Conservation (phyloP, 2,888 invertebrate genomes). For the Thecocarcelia acutangulata region DNA sequence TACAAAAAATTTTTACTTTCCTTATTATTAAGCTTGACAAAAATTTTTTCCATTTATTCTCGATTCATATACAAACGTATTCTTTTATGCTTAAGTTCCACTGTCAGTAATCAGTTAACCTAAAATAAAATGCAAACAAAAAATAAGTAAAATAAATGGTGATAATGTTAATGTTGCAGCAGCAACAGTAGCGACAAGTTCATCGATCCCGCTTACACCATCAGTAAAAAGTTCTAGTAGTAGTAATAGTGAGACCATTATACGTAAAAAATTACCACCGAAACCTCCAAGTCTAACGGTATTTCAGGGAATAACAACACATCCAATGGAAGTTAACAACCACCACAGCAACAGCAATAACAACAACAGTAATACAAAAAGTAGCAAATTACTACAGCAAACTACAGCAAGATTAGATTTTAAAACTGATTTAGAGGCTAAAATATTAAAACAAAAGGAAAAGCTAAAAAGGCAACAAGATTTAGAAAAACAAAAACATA, state of each 20-base stretch:
- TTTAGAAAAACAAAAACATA: constrained; percentile 70
- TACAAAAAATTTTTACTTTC: no score
- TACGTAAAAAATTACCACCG: constrained; percentile 75
- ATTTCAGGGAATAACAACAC: constrained; percentile 72
- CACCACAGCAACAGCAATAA: constrained; percentile 59
- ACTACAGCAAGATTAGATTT: constrained; percentile 75
- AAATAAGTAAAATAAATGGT: constrained; percentile 66
- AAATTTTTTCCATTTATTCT: no score
- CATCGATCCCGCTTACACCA: constrained; percentile 53
- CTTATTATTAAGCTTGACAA: no score
- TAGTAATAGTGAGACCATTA: constrained; percentile 67
- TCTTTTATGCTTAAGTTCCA: constrained; percentile 33
- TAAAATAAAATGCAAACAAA: constrained; percentile 47
- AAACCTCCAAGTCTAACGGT: constrained; percentile 77
- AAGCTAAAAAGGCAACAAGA: constrained; percentile 77
- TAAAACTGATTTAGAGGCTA: constrained; percentile 79
- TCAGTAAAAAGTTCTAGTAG: constrained; percentile 62
- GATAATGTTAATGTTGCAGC: constrained; percentile 70
- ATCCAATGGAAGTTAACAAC: constrained; percentile 54
- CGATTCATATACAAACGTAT: no score
- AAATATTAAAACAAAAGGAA: constrained; percentile 77
- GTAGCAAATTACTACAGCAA: constrained; percentile 52
- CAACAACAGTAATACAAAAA: constrained; percentile 65
- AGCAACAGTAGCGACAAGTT: constrained; percentile 56
- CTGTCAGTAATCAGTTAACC: constrained; percentile 25